Conservation (phyloP, 2,888 invertebrate species). For the Drosophila kuntzei region DNA sequence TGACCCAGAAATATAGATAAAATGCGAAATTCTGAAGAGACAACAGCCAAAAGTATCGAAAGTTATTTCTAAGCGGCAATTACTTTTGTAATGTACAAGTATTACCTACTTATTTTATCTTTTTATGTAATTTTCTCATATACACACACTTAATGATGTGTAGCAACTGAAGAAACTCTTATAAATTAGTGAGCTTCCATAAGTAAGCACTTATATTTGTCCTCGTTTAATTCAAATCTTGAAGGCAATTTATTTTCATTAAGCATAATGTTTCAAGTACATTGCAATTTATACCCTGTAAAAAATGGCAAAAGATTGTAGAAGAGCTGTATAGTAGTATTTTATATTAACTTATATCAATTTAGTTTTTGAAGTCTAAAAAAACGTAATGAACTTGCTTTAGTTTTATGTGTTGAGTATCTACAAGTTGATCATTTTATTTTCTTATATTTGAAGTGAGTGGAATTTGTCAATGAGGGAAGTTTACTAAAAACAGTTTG, state of each 20-base stretch:
- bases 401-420: neutral
- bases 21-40: constrained; percentile 12
- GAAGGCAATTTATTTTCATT: constrained; percentile 18
- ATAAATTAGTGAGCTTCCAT: constrained; percentile 5
- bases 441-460: neutral
- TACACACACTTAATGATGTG: constrained; percentile 5
- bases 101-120: neutral
- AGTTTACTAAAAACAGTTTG: constrained; percentile 43
- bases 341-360: neutral
- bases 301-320: neutral
- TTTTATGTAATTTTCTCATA: neutral
- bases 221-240: constrained; percentile 4
- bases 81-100: neutral
- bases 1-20: constrained; percentile 9
- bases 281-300: constrained; percentile 3
- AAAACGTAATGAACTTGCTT: neutral
- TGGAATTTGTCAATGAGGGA: constrained; percentile 44
- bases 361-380: neutral
- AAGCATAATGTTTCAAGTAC: constrained; percentile 16
- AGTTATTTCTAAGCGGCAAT: constrained; percentile 39
- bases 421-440: neutral
- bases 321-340: neutral
- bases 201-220: constrained; percentile 9
- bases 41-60: constrained; percentile 10
- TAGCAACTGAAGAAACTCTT: neutral